Conservation (phyloP, 2,113 vertebrate species). For the Zosterops japonicus region DNA sequence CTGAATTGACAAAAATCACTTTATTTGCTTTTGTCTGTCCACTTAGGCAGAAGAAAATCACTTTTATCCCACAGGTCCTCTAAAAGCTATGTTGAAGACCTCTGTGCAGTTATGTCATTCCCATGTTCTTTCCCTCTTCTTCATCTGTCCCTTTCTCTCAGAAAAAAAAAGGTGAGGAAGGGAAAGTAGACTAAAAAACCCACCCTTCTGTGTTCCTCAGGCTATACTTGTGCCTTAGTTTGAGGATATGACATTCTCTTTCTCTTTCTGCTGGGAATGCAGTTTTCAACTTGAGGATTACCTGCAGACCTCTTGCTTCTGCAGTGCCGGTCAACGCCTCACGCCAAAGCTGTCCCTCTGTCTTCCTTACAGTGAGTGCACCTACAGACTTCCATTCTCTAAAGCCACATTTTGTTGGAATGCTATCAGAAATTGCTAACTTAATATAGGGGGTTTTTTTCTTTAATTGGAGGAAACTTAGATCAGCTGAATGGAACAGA, state of each 20-base stretch:
- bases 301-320: not conserved
- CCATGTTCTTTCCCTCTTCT: not conserved
- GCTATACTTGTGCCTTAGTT: not conserved
- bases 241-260: not conserved
- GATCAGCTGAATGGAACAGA: not conserved
- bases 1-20: not conserved
- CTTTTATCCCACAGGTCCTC: not conserved
- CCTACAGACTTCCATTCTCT: not conserved
- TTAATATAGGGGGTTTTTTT: not conserved
- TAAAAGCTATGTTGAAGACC: not conserved
- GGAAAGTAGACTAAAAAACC: not conserved
- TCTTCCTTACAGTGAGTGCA: not conserved
- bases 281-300: not conserved
- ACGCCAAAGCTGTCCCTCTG: accelerated
- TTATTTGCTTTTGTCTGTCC: not conserved
- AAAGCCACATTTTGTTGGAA: not conserved
- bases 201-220: not conserved
- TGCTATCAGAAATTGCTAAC: not conserved
- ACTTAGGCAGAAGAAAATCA: not conserved
- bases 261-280: not conserved
- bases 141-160: not conserved
- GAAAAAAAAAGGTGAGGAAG: not conserved
- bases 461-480: not conserved
- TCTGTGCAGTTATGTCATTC: not conserved
- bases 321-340: accelerated